Base-by-base conservation (phyloP, 2,797 vertebrate species). In the Anas bernieri region DNA sequence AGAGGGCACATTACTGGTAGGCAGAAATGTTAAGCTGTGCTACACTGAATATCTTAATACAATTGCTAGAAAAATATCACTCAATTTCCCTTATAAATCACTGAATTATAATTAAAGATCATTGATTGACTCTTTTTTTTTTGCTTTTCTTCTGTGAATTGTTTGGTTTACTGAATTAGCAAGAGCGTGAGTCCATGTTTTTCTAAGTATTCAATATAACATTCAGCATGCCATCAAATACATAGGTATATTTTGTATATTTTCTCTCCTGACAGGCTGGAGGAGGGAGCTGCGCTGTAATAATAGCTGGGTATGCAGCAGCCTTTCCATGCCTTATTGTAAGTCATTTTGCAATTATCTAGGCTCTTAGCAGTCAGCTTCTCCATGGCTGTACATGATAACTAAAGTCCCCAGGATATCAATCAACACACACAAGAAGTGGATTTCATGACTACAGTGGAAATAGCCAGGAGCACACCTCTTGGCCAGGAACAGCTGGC, bases 271-370 rank as follows among this genome's bases (percentile, higher is more conserved):
- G 72, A 33, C 64, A 18, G 74, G 55, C 55, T 56, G 72, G 35
- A 91, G 63, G 46, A 66, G 25, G 23, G 54, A 90, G 61, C 30
- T 85, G 70, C 35, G 5, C 22, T 31, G 2, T 4, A 52, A 64
- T 41, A 66, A 85, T 14, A 54, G 25, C n/a, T 90, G 68, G 28
- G 39, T 70, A 54, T 88, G 37, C 52, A 73, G 69, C 6, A 70
- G 67, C 46, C 45, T 83, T 92, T 84, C 82, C 46, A 18, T 58
- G 54, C 23, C 48, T 77, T 9, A 4, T n/a, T 91, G 50, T 61
- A 64, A 87, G 26, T 70, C 0, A 90, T 87, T 91, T 69, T 83
- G n/a, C 54, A 93, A 86, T 91, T 94, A 92, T 39, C 72, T 69
- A 54, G 50, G 55, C 69, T 86, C 78, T 92, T 90, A 6, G 4